Evolutionary conservation across 2,888 invertebrate genomes (phyloP), one percentile per base, ranked within the genome.

Genomic region (Nowickia ferox): DNA sequence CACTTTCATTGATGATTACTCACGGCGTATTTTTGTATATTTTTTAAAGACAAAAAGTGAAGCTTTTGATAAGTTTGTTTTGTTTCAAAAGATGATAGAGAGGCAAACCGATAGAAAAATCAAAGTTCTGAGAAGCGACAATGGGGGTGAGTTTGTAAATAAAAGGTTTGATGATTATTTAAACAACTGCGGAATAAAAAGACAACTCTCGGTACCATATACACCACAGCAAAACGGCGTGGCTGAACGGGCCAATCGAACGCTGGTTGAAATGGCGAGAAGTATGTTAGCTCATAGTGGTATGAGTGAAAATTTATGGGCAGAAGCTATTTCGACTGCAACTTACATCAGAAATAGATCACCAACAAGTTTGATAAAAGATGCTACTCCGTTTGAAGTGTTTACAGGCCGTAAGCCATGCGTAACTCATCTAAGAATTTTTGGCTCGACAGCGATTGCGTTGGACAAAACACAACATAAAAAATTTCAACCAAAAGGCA

Each of bases 121-220:
- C 2, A 63, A 63, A 63, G 15, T 15, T 13, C 15, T 65, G 15
- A 15, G 65, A 8, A 46, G 22, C 9, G 65, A 46, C 9, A 65
- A 65, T 15, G 65, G 46, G 1, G 22, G 46, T 8, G 61, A 74
- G 9, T 48, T 59, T 55, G 66, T 87, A 3, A 59, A 81, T 2
- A 44, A 75, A 3, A 13, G 59, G 9, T 71, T 71, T 44, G 44
- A 30, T 30, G 48, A 61, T 1, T 38, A 61, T 61, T 72, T 87
- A 11, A 48, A 78, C 1, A 19, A 72, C 8, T 42, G 76, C 55
- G 84, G 87, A 13, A 84, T 87, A 59, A 57, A 53, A 13, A 57
- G 78, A 30, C 81, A 86, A 68, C 63, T 83, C 1, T 81, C 66
- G 0, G 72, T 65, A 3, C 66, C 68, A 40, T 22, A 44, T 9